Conservation (phyloP, 92 coral and sea anemone genomes). For the Galaxea fascicularis region DNA sequence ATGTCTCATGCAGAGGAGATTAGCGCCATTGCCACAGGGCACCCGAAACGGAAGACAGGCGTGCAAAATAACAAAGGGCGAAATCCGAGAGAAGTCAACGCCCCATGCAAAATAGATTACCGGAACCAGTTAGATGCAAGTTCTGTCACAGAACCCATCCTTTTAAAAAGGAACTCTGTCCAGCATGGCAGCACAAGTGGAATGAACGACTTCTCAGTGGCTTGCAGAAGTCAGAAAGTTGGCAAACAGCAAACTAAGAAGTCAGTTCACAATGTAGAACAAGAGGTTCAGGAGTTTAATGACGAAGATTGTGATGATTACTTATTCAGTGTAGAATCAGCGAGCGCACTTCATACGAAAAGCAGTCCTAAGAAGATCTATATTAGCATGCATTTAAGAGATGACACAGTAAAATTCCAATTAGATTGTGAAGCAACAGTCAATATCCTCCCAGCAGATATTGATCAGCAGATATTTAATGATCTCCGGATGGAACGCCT, state of each 20-base stretch:
- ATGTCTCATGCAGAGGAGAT: too few relatives aligned
- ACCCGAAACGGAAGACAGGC: not conserved
- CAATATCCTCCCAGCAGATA: too few relatives aligned
- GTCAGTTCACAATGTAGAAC: not conserved
- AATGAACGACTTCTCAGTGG: not conserved
- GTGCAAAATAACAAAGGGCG: not conserved
- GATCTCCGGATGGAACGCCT: too few relatives aligned
- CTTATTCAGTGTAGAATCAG: conserved; percentile 42
- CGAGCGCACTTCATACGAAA: too few relatives aligned
- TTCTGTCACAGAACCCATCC: not conserved
- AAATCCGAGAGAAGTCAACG: not conserved
- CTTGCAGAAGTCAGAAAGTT: too few relatives aligned
- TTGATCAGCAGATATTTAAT: too few relatives aligned
- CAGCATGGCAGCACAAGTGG: not conserved
- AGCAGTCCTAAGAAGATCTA: too few relatives aligned
- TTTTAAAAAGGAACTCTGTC: not conserved
- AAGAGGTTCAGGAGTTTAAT: not conserved
- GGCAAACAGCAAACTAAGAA: too few relatives aligned
- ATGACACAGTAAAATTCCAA: too few relatives aligned
- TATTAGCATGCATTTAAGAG: too few relatives aligned
- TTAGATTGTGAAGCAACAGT: too few relatives aligned
- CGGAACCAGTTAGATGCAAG: not conserved
- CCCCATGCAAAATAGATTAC: not conserved
- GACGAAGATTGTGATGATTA: conserved; percentile 7
- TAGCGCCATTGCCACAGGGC: not conserved